Percentiles rank a stretch among this genome's conserved stretches.
Conservation (phyloP, 2,888 invertebrate species). For the Podotricha telesiphe region DNA sequence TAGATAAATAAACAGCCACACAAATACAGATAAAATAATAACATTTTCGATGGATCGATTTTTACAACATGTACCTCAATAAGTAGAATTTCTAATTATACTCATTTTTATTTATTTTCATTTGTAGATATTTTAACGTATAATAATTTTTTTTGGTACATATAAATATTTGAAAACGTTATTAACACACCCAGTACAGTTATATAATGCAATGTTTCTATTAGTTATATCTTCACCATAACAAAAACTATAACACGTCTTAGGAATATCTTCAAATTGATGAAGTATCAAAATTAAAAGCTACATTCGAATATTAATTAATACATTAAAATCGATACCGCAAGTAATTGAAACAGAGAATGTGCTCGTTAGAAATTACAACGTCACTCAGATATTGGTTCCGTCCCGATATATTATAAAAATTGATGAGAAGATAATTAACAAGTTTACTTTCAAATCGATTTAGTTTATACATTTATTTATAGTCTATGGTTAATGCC, state of each 20-base stretch:
- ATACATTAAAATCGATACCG: constrained; percentile 48
- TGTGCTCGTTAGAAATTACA: constrained; percentile 54
- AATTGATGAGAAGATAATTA: constrained; percentile 74
- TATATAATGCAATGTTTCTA: too few species aligned
- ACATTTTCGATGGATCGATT: too few species aligned
- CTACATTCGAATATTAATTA: constrained; percentile 57
- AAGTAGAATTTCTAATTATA: too few species aligned
- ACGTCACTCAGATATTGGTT: constrained; percentile 60
- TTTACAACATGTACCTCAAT: too few species aligned
- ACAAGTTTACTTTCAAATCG: constrained; percentile 75
- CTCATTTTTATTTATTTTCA: too few species aligned
- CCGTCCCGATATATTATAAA: constrained; percentile 61
- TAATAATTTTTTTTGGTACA: neutral
- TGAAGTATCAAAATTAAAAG: constrained; percentile 53
- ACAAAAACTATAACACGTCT: constrained; percentile 23
- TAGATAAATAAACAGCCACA: too few species aligned
- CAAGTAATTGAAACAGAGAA: constrained; percentile 33
- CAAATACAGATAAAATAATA: too few species aligned
- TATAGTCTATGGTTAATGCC: neutral
- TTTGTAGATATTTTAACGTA: neutral
- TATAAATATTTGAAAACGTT: constrained; percentile 3
- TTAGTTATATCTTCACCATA: neutral
- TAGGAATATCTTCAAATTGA: constrained; percentile 42
- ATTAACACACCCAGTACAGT: neutral
- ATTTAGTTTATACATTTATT: constrained; percentile 57